phyloP scores from a whole-genome alignment of 2,113 vertebrate genomes.

The human region DNA sequence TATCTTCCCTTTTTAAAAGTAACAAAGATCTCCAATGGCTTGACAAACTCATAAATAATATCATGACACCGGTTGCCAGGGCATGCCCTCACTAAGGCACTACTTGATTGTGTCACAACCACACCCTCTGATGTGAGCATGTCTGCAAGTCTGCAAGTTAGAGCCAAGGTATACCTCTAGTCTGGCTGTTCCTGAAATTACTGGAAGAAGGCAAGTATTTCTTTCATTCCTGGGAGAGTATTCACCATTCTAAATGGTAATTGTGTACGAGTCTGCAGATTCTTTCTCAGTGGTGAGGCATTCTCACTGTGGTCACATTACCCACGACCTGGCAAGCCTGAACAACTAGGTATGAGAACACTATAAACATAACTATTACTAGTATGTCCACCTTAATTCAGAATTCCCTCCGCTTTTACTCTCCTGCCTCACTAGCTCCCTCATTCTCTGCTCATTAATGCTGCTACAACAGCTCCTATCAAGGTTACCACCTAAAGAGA shows the following conservation, averaged over 20 bases:
- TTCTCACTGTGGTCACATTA: background rate
- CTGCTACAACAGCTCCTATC: background rate
- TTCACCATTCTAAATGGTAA: background rate
- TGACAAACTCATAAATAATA: background rate
- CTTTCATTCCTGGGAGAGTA: background rate
- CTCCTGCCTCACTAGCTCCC: background rate
- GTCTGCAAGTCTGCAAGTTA: background rate
- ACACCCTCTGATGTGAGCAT: conserved; percentile 33
- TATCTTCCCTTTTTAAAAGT: conserved; percentile 34
- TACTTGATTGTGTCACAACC: conserved; percentile 67
- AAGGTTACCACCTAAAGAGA: background rate
- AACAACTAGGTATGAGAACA: background rate
- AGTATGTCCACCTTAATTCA: background rate
- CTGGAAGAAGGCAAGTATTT: background rate
- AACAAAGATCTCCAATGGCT: conserved; percentile 25
- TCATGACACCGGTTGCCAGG: background rate
- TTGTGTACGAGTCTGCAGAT: background rate
- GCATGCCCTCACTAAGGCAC: background rate
- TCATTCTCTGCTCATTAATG: background rate
- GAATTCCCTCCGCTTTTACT: background rate
- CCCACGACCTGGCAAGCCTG: background rate
- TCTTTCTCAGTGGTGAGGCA: background rate
- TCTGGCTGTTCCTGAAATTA: background rate
- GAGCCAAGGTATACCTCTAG: background rate
- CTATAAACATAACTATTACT: background rate